These are phyloP conservation scores for Ennomos quercinarius DNA, from an alignment of 2,888 invertebrate species.

Conservation along the genomic window DNA sequence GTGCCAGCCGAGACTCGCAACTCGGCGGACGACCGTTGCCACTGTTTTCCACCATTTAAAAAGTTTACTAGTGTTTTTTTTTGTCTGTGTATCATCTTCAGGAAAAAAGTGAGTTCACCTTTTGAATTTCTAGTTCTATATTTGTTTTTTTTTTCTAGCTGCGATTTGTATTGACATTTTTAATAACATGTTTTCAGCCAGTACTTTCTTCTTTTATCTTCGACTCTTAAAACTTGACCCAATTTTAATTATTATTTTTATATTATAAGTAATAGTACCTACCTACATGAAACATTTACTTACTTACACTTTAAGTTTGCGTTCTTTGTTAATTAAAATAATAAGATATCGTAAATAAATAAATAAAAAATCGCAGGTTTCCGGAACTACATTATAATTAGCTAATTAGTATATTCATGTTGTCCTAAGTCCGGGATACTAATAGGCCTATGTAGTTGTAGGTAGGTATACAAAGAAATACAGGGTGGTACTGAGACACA, in stretches of 20 bases:
- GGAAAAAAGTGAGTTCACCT: constrained; percentile 41
- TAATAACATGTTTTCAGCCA: constrained; percentile 1
- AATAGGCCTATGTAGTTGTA: no score
- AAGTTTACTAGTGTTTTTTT: constrained; percentile 35
- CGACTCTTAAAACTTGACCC: constrained; percentile 3
- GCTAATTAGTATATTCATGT: no score
- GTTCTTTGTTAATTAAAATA: no score
- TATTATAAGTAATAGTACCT: no score
- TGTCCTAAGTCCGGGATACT: no score
- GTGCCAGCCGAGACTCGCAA: constrained; percentile 50
- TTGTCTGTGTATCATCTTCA: constrained; percentile 44
- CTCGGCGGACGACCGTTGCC: constrained; percentile 47
- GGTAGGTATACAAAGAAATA: no score
- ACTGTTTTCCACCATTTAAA: constrained; percentile 23
- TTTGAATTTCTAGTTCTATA: neutral
- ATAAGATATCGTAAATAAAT: no score
- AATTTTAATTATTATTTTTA: neutral
- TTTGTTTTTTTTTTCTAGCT: neutral
- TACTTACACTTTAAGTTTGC: no score
- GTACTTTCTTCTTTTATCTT: constrained; percentile 8
- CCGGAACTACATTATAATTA: no score
- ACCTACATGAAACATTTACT: neutral
- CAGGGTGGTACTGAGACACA: no score
- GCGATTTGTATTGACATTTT: no score
- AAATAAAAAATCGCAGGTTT: no score